Evolutionary conservation across 2,888 invertebrate genomes (phyloP).

Genomic region (Podotricha telesiphe): DNA sequence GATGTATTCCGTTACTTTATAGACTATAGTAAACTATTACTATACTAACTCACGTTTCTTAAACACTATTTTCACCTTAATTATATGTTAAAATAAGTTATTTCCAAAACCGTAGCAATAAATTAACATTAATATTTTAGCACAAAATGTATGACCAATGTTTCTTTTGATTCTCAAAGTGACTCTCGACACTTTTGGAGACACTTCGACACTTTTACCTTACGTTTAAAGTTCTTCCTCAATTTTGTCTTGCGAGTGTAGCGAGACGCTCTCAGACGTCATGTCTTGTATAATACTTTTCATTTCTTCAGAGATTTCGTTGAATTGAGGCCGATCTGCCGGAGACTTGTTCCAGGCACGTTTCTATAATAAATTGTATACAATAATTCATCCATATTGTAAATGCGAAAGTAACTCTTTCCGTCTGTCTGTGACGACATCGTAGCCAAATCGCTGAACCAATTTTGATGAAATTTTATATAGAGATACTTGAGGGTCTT

Average conservation of each 20-base stretch:
- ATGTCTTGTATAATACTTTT: conserved; percentile 59
- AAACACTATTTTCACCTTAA: no score
- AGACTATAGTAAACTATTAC: conserved; percentile 5
- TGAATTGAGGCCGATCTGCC: conserved; percentile 87
- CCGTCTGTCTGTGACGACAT: no score
- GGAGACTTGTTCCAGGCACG: conserved; percentile 88
- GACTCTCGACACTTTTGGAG: neutral
- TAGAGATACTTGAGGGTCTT: no score
- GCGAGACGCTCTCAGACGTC: conserved; percentile 59
- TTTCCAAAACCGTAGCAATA: neutral
- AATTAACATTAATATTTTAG: neutral
- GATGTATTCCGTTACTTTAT: conserved; percentile 3
- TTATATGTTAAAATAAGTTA: no score
- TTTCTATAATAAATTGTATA: conserved; percentile 76
- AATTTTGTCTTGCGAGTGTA: conserved; percentile 48
- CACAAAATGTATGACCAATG: neutral
- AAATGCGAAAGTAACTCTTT: no score
- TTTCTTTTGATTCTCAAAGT: no score
- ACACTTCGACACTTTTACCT: conserved; percentile 11
- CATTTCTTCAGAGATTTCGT: conserved; percentile 78
- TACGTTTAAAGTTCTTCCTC: conserved; percentile 35
- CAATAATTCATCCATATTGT: no score
- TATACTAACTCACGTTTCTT: conserved; percentile 15
- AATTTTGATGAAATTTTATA: no score
- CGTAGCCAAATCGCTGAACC: no score